Conservation (phyloP, 2,797 vertebrate species). For the Garrulus glandarius region DNA sequence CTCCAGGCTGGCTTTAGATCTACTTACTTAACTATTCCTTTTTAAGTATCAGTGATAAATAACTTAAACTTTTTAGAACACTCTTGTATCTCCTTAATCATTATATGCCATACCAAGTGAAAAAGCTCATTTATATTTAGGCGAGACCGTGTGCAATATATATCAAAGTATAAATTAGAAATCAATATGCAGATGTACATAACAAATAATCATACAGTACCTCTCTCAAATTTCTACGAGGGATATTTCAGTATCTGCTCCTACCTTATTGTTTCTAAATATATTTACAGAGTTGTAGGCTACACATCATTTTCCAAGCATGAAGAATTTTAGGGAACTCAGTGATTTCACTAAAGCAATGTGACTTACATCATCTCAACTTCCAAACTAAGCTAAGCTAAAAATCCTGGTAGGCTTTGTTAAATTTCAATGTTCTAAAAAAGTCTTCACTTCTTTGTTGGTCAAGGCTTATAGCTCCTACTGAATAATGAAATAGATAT, state of each 20-base stretch:
- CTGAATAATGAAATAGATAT: neutral
- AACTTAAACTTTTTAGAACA: neutral
- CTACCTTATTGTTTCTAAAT: neutral
- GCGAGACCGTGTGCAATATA: neutral
- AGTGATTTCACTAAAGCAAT: neutral
- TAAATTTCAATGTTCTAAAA: neutral
- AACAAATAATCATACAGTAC: neutral
- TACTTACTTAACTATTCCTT: conserved; percentile 4
- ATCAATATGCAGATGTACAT: neutral
- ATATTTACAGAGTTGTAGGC: neutral
- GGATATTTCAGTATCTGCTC: neutral
- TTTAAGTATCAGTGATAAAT: neutral
- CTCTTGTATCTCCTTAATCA: neutral
- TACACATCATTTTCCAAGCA: neutral
- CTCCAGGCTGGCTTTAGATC: neutral
- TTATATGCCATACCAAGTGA: neutral
- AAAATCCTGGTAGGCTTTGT: neutral
- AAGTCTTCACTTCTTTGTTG: neutral
- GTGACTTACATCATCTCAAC: neutral
- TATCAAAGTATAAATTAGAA: neutral
- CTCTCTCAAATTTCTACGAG: neutral
- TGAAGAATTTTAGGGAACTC: neutral
- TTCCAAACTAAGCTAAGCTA: neutral
- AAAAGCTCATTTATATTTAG: neutral
- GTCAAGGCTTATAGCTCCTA: neutral